Evolutionary conservation across 1,140 invertebrate species (phyloP), one percentile per base, ranked within the genome.

Genomic region (Homalodisca vitripennis): DNA sequence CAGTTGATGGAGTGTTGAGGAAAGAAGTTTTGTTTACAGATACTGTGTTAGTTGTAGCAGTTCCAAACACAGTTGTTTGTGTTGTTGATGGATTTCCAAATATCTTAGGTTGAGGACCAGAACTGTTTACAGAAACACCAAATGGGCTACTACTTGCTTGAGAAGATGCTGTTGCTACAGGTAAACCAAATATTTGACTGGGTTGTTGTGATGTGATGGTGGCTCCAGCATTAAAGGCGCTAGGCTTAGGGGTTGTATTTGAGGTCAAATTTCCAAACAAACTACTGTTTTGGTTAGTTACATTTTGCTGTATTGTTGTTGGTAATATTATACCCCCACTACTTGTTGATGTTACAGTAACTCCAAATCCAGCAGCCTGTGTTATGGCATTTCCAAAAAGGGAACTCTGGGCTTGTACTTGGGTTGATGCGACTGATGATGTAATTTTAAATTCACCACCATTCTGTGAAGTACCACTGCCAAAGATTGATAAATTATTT

Each of bases 11-110:
- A 24, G 10, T n/a, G 48, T 53, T 27, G 55, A 29, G 26, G 29
- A 60, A 26, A 24, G n/a, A 29, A n/a, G n/a, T n/a, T n/a, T 26
- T 60, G 55, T 13, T 27, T 26, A 27, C 10, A 13, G 55, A 60
- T 13, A 2, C 55, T 22, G 24, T 12, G 29, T 13, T 60, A 2
- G 48, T 24, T n/a, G 55, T 60, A 2, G 6, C 2, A n/a, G 6
- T 60, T 10, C 55, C 55, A 60, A 60, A 60, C 29, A 29, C 55
- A 27, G 55, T 10, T 2, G 55, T 22, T 51, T 60, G 14, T 27
- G 27, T 24, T 27, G 55, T 51, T 3, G 55, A 27, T 22, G 22
- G 34, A 41, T 6, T 17, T 41, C 34, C 34, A 41, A 41, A 41
- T 41, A 41, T 17, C 17, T 17, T 17, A 17, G 34, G 6, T 41